Evolutionary conservation across 2,888 invertebrate species (phyloP).

Genomic region (Acanthosepion pharaonis): DNA sequence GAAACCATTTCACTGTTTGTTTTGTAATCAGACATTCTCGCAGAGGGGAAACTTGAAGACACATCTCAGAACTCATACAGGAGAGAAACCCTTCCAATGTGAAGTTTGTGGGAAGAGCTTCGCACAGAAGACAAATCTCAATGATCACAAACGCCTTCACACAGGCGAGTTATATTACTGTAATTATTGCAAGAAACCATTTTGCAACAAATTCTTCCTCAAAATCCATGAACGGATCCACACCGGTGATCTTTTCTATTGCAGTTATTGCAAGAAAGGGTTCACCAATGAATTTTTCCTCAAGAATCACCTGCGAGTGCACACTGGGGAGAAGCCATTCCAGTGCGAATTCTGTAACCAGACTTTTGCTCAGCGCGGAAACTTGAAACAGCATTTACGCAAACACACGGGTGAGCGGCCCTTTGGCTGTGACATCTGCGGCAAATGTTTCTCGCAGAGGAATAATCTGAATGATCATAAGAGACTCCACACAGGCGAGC

Average conservation of each 20-base stretch:
- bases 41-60: slow-evolving; percentile 34
- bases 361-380: slow-evolving; percentile 43
- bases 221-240: slow-evolving; percentile 43
- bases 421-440: slow-evolving; percentile 33
- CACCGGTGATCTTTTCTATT: slow-evolving; percentile 40
- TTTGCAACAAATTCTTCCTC: slow-evolving; percentile 40
- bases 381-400: slow-evolving; percentile 40
- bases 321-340: slow-evolving; percentile 23
- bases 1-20: slow-evolving; percentile 36
- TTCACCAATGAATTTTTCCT: slow-evolving; percentile 42
- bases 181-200: slow-evolving; percentile 43
- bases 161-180: slow-evolving; percentile 43
- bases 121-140: slow-evolving; percentile 42
- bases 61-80: slow-evolving; percentile 39
- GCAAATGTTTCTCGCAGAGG: slow-evolving; percentile 42
- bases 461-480: slow-evolving; percentile 42
- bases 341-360: slow-evolving; percentile 45
- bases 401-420: slow-evolving; percentile 24
- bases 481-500: slow-evolving; percentile 40
- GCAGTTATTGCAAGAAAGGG: slow-evolving; percentile 41
- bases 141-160: slow-evolving; percentile 37
- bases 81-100: slow-evolving; percentile 38
- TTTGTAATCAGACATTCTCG: not conserved
- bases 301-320: slow-evolving; percentile 38
- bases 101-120: slow-evolving; percentile 42